A percentile compares a stretch with the other conserved stretches of the same genome.
These are phyloP conservation scores for Chymomyza fuscimana DNA, from an alignment of 2,888 invertebrate genomes.

Conservation along the genomic window DNA sequence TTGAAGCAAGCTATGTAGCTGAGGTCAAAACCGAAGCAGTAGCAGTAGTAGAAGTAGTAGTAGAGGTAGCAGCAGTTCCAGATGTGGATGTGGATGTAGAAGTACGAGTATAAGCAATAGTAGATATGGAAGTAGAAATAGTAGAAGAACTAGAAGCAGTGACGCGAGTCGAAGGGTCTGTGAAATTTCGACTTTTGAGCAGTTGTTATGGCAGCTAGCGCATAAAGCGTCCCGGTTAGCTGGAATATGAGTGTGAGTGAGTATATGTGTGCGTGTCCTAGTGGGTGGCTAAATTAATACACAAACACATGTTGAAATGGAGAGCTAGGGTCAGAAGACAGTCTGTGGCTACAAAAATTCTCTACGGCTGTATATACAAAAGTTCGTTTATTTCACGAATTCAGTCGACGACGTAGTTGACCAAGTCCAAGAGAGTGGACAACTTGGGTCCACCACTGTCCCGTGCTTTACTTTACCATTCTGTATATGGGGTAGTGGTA, in stretches of 20 bases:
- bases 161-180: neutral
- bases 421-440: conserved; percentile 57
- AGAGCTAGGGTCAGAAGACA: neutral
- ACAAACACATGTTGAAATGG: conserved; percentile 56
- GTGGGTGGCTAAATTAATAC: conserved; percentile 67
- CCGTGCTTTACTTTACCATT: conserved; percentile 15
- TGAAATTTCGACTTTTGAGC: neutral
- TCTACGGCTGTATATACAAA: conserved; percentile 46
- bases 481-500: neutral
- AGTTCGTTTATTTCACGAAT: conserved; percentile 69
- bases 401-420: conserved; percentile 60
- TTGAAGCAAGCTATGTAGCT: neutral
- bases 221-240: neutral
- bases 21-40: conserved; percentile 1
- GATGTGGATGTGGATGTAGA: neutral
- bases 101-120: neutral
- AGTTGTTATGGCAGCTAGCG: conserved; percentile 6
- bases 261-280: conserved; percentile 43
- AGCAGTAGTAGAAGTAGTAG: neutral
- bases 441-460: conserved; percentile 42
- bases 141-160: neutral
- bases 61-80: neutral
- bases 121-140: neutral
- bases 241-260: neutral
- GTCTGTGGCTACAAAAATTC: conserved; percentile 4